phyloP scores from a whole-genome alignment of 2,797 vertebrate species.

The Etheostoma nigrum region DNA sequence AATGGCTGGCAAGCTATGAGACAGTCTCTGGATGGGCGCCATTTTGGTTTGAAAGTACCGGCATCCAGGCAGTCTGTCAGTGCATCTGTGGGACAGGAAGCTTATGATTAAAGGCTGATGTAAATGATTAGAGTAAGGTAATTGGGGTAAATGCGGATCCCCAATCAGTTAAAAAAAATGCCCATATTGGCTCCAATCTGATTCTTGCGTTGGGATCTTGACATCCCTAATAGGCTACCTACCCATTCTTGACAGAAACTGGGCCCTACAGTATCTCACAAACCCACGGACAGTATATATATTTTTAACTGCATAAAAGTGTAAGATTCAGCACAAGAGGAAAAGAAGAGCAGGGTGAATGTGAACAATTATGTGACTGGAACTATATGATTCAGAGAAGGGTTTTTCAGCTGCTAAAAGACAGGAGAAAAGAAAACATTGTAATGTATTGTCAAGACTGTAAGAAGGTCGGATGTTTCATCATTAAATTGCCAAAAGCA shows the following conservation, averaged over 20 bases:
- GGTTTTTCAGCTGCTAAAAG: background rate
- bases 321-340: background rate
- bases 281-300: no score
- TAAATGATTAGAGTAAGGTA: no score
- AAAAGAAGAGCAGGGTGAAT: background rate
- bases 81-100: no score
- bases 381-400: background rate
- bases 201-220: no score
- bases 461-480: constrained; percentile 1
- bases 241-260: background rate
- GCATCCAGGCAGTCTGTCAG: no score
- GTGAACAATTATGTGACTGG: background rate
- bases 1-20: no score
- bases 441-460: background rate
- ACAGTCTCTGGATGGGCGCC: no score
- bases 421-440: background rate
- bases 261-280: background rate
- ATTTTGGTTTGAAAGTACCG: no score
- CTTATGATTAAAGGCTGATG: no score
- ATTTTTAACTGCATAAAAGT: background rate
- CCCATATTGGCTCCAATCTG: no score
- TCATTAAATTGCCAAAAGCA: constrained; percentile 9
- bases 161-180: no score
- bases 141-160: no score
- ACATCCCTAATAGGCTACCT: background rate